Conservation (phyloP, 2,113 vertebrate genomes). For the Labeo catla region DNA sequence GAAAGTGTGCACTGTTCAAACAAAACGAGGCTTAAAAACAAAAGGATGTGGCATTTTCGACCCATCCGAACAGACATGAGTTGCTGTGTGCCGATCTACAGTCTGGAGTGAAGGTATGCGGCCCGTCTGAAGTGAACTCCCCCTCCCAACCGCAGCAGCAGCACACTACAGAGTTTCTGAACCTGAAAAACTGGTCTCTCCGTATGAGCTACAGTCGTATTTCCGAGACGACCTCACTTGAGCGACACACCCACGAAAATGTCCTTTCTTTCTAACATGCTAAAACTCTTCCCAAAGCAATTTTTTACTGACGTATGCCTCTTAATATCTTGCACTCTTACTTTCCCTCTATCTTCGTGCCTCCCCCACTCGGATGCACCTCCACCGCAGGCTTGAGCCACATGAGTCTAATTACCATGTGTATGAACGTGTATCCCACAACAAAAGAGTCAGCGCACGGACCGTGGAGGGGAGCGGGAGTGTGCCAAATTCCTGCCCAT, state of each 20-base stretch:
- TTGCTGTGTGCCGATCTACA: background rate
- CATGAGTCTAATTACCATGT: slow-evolving; percentile 70
- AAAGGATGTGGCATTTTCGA: background rate
- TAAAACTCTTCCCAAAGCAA: slow-evolving; percentile 24
- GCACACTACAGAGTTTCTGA: slow-evolving; percentile 41
- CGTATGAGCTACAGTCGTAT: background rate
- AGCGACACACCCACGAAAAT: slow-evolving; percentile 26
- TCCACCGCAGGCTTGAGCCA: slow-evolving; percentile 48
- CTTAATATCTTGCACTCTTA: background rate
- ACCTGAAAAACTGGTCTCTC: slow-evolving; percentile 65
- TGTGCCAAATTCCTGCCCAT: slow-evolving; percentile 61
- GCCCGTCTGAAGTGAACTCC: background rate
- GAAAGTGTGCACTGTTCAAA: background rate
- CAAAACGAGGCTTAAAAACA: background rate
- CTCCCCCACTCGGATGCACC: slow-evolving; percentile 34
- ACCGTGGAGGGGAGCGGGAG: slow-evolving; percentile 50
- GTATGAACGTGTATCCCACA: slow-evolving; percentile 62
- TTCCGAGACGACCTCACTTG: background rate
- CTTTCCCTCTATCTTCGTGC: slow-evolving; percentile 33
- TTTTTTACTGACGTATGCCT: slow-evolving; percentile 5
- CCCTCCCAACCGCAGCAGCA: background rate
- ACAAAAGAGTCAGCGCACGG: slow-evolving; percentile 58
- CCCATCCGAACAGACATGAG: background rate
- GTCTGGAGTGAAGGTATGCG: slow-evolving; percentile 12
- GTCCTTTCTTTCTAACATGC: slow-evolving; percentile 30